Evolutionary conservation across 2,888 invertebrate species (phyloP), one percentile per base, ranked within the genome.

Genomic region (Leptinotarsa tumamoca): DNA sequence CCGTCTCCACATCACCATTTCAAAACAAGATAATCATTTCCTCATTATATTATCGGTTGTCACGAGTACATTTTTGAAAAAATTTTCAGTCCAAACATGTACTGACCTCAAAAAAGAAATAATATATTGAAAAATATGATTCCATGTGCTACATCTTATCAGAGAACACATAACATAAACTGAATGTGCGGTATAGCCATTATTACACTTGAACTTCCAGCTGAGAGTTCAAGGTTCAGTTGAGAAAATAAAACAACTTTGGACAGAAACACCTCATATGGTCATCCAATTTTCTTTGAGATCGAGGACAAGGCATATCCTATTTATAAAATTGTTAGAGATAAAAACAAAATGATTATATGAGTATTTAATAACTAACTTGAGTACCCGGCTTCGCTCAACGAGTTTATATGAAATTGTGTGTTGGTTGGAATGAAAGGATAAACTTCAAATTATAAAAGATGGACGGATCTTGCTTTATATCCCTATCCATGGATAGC

Each of bases 141-240:
- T 58, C 58, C 58, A 58, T 58, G 58, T 58, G 58, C 58, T 23
- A 15, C 14, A 27, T 58, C 58, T 58, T 58, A 58, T 58, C 58
- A 23, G 14, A 58, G 23, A 23, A 58, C 4, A 15, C 54, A 54
- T 18, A 13, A 18, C 7, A 18, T n/a, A 54, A 13, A 54, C n/a
- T 13, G 13, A 18, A 15, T 23, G 21, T 23, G 58, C 58, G 58
- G 58, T 23, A 23, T 58, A 15, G 23, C 23, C 58, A 58, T 23
- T 54, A 54, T 54, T 54, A 54, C 18, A 54, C 21, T 14, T 58
- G 21, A 23, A 58, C 58, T 58, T 58, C 23, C 23, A 23, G 4
- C 58, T 4, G 17, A 58, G 23, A 23, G 58, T 58, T 58, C 58
- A 58, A 27, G 58, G 58, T 58, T 58, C 58, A 23, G 4, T 58